Base-by-base conservation (phyloP, 2,888 invertebrate species). In the Hyppa rectilinea region DNA sequence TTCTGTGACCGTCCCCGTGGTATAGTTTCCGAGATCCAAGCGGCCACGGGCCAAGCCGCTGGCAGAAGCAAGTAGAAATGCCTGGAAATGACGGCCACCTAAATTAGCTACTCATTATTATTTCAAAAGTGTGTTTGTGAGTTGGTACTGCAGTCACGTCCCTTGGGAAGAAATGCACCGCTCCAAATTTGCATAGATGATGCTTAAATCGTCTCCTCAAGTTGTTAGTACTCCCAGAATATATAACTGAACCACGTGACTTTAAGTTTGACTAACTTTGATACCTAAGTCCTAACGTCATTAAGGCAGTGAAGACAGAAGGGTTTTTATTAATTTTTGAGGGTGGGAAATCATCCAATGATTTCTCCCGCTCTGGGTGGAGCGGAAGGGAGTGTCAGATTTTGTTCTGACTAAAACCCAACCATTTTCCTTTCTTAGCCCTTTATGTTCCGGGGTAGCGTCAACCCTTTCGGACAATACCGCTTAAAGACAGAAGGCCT, bases 111-210 rank as follows among this genome's bases (percentile, higher is more conserved):
- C 26, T 23, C 50, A 72, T 72, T 78, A 72, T 72, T 50, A 78
- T 64, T 75, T 63, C 53, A 71, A 49, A 55, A 61, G 56, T 49
- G 29, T 65, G 47, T 61, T n/a, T 36, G 34, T 29, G 20, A 60
- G 36, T 79, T 65, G 4, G 43, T 23, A 73, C 43, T 52, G 0
- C n/a, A 9, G 36, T 58, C 76, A 79, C 79, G 74, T 62, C 65
- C 4, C 58, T 0, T 9, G 47, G 29, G 60, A 49, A 49, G 36
- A 26, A 62, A 61, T 73, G 56, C 74, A 58, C 20, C 49, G 50
- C 26, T 62, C 40, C 7, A 4, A 65, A 76, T 76, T 62, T 73
- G 61, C 76, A 76, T 76, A 65, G 36, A 61, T 47, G 65, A 73
- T 79, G 65, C 26, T 34, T 0, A n/a, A 5, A 26, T 43, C 29